Evolutionary conservation across 2,113 vertebrate genomes (phyloP).

Genomic region (Thalassarche chlororhynchos): DNA sequence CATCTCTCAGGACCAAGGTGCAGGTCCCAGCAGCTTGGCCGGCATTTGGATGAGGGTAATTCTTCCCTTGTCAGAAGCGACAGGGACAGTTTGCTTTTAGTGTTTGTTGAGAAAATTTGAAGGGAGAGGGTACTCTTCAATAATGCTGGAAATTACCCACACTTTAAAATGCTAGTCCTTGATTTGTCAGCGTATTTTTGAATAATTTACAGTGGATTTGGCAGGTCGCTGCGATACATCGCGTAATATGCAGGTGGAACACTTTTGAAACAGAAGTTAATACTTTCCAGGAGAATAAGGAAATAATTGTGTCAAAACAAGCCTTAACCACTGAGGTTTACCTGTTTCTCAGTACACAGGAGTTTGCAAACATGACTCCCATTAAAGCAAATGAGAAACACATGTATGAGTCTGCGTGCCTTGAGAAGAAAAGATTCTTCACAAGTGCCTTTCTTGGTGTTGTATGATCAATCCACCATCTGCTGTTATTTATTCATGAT

Average conservation of each 20-base stretch:
- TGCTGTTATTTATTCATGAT: slow-evolving; percentile 66
- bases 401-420: neutral
- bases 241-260: slow-evolving; percentile 24
- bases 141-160: neutral
- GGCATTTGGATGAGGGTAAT: neutral
- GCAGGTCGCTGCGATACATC: slow-evolving; percentile 35
- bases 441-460: slow-evolving; percentile 38
- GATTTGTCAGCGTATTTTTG: slow-evolving; percentile 19
- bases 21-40: neutral
- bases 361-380: slow-evolving; percentile 49
- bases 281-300: slow-evolving; percentile 22
- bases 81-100: neutral
- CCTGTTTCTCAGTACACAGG: neutral
- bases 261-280: slow-evolving; percentile 35
- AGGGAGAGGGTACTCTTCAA: neutral
- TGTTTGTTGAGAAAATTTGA: neutral
- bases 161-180: neutral
- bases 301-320: slow-evolving; percentile 61
- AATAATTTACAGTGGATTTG: slow-evolving; percentile 51
- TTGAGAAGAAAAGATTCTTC: slow-evolving; percentile 32
- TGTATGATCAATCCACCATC: slow-evolving; percentile 58
- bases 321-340: neutral
- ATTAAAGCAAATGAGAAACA: slow-evolving; percentile 5
- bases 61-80: neutral
- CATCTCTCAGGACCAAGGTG: neutral